These are phyloP conservation scores for Lucinisca nassula DNA, from an alignment of 2,888 invertebrate genomes.

Conservation along the genomic window DNA sequence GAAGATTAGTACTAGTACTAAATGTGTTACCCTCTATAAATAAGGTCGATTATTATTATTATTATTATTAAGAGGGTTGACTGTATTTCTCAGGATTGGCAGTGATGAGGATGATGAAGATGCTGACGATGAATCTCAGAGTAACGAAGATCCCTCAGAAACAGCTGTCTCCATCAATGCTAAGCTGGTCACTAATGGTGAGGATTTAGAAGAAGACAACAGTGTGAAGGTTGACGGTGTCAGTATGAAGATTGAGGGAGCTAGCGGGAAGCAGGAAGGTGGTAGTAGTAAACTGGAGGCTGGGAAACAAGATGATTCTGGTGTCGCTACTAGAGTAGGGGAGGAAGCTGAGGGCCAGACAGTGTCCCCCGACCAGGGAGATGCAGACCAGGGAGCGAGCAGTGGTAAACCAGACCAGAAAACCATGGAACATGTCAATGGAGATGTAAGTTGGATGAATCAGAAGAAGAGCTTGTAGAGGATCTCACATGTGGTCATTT, in stretches of 20 bases:
- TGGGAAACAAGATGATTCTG: conserved; percentile 34
- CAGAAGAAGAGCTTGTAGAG: no score
- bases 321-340: not conserved
- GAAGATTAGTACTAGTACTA: no score
- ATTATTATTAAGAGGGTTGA: no score
- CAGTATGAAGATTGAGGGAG: not conserved
- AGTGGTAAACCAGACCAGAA: conserved; percentile 45
- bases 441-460: conserved; percentile 69
- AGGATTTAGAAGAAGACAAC: conserved; percentile 41
- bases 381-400: conserved; percentile 76
- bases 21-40: no score
- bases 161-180: conserved; percentile 84
- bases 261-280: not conserved
- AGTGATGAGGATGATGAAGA: conserved; percentile 87
- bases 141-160: conserved; percentile 84
- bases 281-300: conserved; percentile 58
- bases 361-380: conserved; percentile 49
- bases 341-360: conserved; percentile 29
- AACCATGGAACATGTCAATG: conserved; percentile 72
- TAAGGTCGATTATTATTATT: no score
- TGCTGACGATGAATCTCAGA: conserved; percentile 83
- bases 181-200: conserved; percentile 65
- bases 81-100: conserved; percentile 86
- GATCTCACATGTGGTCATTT: no score
- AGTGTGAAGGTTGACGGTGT: not conserved